Evolutionary conservation across 2,113 vertebrate species (phyloP).

Genomic region (Elgaria multicarinata): DNA sequence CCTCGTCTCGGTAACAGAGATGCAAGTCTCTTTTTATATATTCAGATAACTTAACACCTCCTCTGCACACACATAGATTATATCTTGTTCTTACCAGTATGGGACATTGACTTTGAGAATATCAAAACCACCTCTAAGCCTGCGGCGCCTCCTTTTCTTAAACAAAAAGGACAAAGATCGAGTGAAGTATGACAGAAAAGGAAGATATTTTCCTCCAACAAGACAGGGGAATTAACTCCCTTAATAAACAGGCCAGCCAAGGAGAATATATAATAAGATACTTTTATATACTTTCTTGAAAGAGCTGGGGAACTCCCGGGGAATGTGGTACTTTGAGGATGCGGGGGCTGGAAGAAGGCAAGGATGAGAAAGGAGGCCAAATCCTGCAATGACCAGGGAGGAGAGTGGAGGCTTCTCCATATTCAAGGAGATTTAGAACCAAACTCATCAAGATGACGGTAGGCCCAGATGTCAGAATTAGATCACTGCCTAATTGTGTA

Average conservation of each 20-base stretch:
- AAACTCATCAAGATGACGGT: neutral
- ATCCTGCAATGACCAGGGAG: neutral
- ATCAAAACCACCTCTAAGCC: constrained; percentile 64
- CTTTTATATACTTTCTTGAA: constrained; percentile 29
- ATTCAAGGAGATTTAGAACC: neutral
- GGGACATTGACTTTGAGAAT: constrained; percentile 71
- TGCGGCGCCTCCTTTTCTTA: constrained; percentile 49
- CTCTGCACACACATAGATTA: constrained; percentile 26
- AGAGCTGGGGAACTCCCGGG: constrained; percentile 6
- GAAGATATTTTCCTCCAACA: constrained; percentile 56
- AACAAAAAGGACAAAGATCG: constrained; percentile 55
- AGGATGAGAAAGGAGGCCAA: neutral
- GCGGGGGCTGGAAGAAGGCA: neutral
- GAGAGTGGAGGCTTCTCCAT: neutral
- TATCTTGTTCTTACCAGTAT: constrained; percentile 66
- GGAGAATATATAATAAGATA: constrained; percentile 41
- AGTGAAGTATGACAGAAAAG: constrained; percentile 49
- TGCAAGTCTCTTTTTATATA: constrained; percentile 29
- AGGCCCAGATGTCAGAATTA: neutral
- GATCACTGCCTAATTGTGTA: neutral
- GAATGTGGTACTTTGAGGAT: constrained; percentile 11
- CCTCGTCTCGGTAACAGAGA: constrained; percentile 4
- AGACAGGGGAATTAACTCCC: constrained; percentile 53
- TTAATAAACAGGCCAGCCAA: constrained; percentile 64
- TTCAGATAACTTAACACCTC: constrained; percentile 33